Conservation (phyloP, 2,888 invertebrate species). For the Cerceris rybyensis region DNA sequence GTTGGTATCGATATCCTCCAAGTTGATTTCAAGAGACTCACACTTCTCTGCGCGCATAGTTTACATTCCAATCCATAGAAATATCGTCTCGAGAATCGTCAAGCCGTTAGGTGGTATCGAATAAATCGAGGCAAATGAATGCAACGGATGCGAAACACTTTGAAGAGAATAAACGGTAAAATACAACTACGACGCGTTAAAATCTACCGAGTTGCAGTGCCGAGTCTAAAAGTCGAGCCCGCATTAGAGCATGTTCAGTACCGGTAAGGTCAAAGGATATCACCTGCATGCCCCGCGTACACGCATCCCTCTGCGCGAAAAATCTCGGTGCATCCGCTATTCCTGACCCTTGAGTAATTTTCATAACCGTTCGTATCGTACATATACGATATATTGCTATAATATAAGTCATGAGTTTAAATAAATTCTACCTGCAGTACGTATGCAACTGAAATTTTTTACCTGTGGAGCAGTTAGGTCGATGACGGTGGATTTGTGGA, state of each 20-base stretch:
- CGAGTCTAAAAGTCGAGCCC: constrained; percentile 41
- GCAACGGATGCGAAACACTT: too few species aligned
- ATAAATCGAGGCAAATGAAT: too few species aligned
- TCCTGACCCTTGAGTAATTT: constrained; percentile 49
- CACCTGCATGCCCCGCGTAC: constrained; percentile 58
- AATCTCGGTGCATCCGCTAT: constrained; percentile 45
- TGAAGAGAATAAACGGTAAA: background rate
- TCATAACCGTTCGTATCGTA: constrained; percentile 27
- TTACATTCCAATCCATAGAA: too few species aligned
- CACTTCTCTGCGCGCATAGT: too few species aligned
- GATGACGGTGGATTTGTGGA: too few species aligned
- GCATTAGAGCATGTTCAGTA: constrained; percentile 53
- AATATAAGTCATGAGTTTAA: background rate
- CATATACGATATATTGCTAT: background rate
- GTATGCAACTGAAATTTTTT: too few species aligned
- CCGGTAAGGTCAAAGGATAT: constrained; percentile 58
- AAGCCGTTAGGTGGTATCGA: too few species aligned
- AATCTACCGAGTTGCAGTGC: constrained; percentile 12
- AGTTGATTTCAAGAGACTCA: too few species aligned
- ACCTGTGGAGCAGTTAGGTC: too few species aligned
- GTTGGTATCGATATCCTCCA: too few species aligned
- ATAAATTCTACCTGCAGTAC: background rate
- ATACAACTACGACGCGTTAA: constrained; percentile 1
- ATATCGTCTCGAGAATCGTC: too few species aligned
- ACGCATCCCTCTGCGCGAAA: constrained; percentile 50